These are phyloP conservation scores for Gadus chalcogrammus DNA, from an alignment of 2,113 vertebrate genomes.

Conservation along the genomic window DNA sequence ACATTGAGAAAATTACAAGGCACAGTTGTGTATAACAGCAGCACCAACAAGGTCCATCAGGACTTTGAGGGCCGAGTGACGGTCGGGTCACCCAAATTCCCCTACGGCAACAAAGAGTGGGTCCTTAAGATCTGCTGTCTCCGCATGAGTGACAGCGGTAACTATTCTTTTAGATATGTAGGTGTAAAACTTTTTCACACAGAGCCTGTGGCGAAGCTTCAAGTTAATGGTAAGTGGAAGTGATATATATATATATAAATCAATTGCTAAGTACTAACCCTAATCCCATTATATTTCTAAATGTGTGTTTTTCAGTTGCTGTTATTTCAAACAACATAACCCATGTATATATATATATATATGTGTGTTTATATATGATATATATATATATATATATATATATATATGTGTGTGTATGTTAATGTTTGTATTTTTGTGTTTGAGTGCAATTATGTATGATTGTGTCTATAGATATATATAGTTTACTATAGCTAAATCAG, in stretches of 20 bases:
- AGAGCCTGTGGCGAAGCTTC: rapidly evolving
- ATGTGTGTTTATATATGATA: too few species aligned
- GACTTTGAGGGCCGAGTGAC: constrained; percentile 40
- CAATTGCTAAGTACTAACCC: not conserved
- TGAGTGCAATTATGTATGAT: too few species aligned
- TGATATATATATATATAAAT: not conserved
- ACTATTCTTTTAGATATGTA: constrained; percentile 46
- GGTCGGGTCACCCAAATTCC: not conserved
- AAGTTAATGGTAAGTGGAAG: constrained; percentile 44
- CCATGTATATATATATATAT: too few species aligned
- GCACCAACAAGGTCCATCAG: not conserved
- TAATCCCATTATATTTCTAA: not conserved
- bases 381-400: too few species aligned
- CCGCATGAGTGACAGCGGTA: constrained; percentile 47
- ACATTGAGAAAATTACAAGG: rapidly evolving
- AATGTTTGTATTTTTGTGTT: too few species aligned
- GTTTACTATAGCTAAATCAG: not conserved
- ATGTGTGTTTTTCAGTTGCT: not conserved
- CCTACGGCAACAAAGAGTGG: not conserved
- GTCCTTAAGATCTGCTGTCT: constrained; percentile 51
- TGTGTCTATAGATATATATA: not conserved
- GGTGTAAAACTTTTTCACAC: constrained; percentile 13
- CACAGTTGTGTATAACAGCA: constrained; percentile 26
- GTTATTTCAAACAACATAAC: not conserved
- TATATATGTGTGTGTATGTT: too few species aligned